Evolutionary conservation across 92 coral and sea anemone species (phyloP).

Genomic region (Meandrina meandrites): DNA sequence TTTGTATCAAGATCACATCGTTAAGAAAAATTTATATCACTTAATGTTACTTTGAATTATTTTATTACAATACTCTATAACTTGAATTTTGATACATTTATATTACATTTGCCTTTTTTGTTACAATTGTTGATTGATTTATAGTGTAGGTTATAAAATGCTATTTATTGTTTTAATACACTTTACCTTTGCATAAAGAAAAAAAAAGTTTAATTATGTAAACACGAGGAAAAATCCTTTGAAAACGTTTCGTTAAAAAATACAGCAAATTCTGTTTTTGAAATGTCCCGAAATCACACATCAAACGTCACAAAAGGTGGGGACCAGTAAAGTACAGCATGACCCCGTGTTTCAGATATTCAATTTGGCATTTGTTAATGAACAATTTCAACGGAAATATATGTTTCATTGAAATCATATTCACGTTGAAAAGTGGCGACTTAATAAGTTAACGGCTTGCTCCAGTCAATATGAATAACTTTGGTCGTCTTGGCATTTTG

Average conservation of each 20-base stretch:
- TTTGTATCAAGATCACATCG: not conserved
- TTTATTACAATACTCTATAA: not conserved
- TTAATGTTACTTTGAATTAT: not conserved
- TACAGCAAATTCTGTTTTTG: not conserved
- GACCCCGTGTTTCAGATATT: not conserved
- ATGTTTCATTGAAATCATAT: not conserved
- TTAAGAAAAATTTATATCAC: not conserved
- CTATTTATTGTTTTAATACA: too few relatives aligned
- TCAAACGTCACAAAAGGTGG: not conserved
- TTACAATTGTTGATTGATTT: not conserved
- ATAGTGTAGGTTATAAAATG: not conserved
- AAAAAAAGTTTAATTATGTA: not conserved
- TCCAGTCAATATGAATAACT: not conserved
- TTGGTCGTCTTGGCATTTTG: not conserved
- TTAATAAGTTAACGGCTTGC: not conserved
- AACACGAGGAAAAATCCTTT: not conserved
- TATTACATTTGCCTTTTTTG: not conserved
- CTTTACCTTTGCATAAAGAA: not conserved
- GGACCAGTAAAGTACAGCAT: not conserved
- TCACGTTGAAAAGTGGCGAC: not conserved
- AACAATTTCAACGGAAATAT: not conserved
- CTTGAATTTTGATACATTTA: not conserved
- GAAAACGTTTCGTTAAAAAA: not conserved
- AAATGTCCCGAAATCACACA: not conserved
- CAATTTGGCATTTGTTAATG: not conserved